A percentile compares a stretch with the other conserved stretches of the same genome.
Evolutionary conservation across 2,113 vertebrate species (phyloP).

Genomic region (Garra rufa): DNA sequence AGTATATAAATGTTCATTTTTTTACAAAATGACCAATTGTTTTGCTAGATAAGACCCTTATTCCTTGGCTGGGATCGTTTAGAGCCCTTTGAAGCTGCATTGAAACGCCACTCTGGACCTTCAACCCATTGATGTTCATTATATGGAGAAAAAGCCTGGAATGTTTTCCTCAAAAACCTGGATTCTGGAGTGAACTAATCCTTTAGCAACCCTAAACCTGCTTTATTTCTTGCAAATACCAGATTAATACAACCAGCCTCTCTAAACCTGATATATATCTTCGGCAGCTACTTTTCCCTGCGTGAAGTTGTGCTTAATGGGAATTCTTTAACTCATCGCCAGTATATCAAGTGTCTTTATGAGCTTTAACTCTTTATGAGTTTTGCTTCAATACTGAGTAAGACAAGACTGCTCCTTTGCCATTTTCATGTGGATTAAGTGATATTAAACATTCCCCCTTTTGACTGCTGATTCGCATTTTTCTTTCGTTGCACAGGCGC

Average conservation of each 20-base stretch:
- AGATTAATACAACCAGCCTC: not conserved
- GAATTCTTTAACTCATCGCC: not conserved
- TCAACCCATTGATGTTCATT: no score
- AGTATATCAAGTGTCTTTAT: constrained; percentile 8
- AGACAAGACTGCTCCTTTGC: not conserved
- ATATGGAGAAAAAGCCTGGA: no score
- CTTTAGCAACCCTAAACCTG: not conserved
- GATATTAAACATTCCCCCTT: not conserved
- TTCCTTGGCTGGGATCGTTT: no score
- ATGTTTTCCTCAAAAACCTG: no score
- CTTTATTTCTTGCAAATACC: not conserved
- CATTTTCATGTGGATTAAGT: not conserved
- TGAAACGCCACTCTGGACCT: no score
- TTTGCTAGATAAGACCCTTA: no score
- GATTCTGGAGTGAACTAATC: no score
- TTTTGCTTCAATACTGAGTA: not conserved
- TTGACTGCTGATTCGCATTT: not conserved
- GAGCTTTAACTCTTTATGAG: constrained; percentile 2
- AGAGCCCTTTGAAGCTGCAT: no score
- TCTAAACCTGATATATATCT: constrained; percentile 6
- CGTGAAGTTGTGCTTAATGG: not conserved
- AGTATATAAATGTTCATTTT: no score
- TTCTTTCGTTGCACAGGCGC: constrained; percentile 37
- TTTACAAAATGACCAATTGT: no score
- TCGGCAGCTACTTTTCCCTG: not conserved